Evolutionary conservation across 2,888 invertebrate species (phyloP).

Genomic region (Caenorhabditis japonica): DNA sequence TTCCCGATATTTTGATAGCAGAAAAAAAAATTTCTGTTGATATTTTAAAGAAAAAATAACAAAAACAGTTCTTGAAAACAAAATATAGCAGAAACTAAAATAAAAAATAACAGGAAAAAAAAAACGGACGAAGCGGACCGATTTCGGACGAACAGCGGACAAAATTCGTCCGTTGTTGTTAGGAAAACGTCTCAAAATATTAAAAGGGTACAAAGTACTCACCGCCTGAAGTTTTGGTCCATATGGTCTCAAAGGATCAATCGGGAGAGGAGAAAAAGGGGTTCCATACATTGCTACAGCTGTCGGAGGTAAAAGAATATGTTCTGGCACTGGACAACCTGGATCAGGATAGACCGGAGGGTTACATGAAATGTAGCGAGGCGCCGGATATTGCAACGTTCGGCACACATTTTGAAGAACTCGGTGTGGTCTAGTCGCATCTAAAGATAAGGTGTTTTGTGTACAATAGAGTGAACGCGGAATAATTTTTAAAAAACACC

Average conservation of each 20-base stretch:
- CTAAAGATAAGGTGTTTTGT: conserved; percentile 27
- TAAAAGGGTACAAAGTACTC: no score
- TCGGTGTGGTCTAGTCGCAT: conserved; percentile 9
- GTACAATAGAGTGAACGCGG: no score
- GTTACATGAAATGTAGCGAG: conserved; percentile 20
- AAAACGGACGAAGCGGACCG: no score
- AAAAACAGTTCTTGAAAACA: no score
- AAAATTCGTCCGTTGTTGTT: no score
- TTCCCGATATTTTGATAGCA: no score
- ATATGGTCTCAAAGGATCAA: conserved; percentile 10
- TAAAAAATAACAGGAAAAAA: no score
- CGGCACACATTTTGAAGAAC: conserved; percentile 44
- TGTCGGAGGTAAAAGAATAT: conserved; percentile 11
- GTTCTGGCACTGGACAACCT: conserved; percentile 8
- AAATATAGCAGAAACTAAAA: no score
- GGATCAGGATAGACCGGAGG: conserved; percentile 36
- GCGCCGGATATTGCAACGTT: conserved; percentile 11
- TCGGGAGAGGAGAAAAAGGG: neutral
- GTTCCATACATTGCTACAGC: conserved; percentile 5
- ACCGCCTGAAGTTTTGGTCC: conserved; percentile 34
- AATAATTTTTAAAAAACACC: neutral
- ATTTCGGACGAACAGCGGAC: no score
- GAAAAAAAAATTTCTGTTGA: no score
- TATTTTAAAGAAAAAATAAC: no score
- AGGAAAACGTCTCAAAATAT: no score